Evolutionary conservation across 2,797 vertebrate species (phyloP), one percentile per base, ranked within the genome.

Genomic region (Sebastes elongatus): DNA sequence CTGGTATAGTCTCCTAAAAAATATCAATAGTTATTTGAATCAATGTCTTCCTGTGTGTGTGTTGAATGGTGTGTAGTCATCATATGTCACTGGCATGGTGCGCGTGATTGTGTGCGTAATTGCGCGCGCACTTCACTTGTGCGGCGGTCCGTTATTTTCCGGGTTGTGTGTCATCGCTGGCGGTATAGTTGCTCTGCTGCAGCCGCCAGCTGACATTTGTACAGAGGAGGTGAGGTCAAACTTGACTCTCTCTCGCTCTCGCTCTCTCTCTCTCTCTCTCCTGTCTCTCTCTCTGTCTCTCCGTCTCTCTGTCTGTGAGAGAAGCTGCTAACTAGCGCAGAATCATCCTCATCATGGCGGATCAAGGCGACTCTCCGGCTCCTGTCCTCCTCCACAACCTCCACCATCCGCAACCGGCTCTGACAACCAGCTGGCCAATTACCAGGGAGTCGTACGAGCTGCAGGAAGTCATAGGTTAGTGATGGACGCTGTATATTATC

Each of bases 391-490:
- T 18, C 46, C 38, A 20, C 46, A 8, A 46, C 14, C 38, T 52
- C 46, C 7, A 46, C 6, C 95, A 92, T 33, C 95, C 96, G 88
- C 96, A 91, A 66, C 93, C 94, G 4, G 78, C 89, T 82, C 91
- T 77, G 89, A 94, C 96, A 52, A 84, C 94, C 89, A 94, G 94
- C 94, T 99, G 98, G 98, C 97, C 98, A 91, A 99, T 99, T 91
- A 98, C 95, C 95, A 95, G 97, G 94, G 98, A 99, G 92, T 97
- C 97, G 77, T 99, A 99, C 91, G 97, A 99, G 94, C 97, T 99
- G 89, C 98, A 99, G 96, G 98, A 98, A 97, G 98, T 99, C 89
- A 99, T 99, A 95, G 98, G 98, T 99, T 92, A 97, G 98, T 97
- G 80, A 60, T 18, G 70, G 22, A 2, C 25, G 65, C 71, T 59